phyloP scores from a whole-genome alignment of 1,140 invertebrate species.

The Drosophila ohnishii region DNA sequence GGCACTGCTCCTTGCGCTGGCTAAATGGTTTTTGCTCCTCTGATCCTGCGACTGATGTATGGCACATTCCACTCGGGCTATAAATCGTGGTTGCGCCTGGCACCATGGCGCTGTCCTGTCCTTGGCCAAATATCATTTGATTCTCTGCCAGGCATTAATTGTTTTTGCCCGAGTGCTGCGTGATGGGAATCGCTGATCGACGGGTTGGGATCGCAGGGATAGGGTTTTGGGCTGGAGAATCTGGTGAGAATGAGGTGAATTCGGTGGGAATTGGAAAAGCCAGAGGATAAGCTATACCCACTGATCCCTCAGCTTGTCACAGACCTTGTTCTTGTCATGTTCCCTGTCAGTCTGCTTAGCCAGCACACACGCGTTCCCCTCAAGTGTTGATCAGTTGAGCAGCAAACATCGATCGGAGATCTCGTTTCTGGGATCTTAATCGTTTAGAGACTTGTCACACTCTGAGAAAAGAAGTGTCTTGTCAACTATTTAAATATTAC shows the following conservation, averaged over 20 bases:
- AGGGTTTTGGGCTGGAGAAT: not conserved
- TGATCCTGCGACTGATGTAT: conserved; percentile 72
- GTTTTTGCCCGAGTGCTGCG: conserved; percentile 65
- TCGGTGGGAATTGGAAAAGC: conserved; percentile 20
- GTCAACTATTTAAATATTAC: rapidly evolving
- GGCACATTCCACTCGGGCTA: conserved; percentile 77
- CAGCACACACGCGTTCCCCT: not conserved
- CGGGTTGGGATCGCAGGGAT: not conserved
- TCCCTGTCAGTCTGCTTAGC: conserved; percentile 40
- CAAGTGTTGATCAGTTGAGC: conserved; percentile 44
- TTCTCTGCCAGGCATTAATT: conserved; percentile 74
- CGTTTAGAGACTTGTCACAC: conserved; percentile 2
- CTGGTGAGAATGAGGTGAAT: conserved; percentile 46
- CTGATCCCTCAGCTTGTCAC: conserved; percentile 23
- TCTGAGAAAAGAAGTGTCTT: conserved; percentile 15
- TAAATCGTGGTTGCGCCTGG: conserved; percentile 78
- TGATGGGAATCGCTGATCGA: conserved; percentile 59
- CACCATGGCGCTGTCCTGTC: conserved; percentile 75
- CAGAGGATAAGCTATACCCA: conserved; percentile 18
- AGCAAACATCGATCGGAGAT: conserved; percentile 21
- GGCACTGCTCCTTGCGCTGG: conserved; percentile 6
- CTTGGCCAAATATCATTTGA: conserved; percentile 78
- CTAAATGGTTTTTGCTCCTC: conserved; percentile 63
- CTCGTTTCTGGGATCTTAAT: conserved; percentile 41
- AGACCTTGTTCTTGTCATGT: conserved; percentile 46